Evolutionary conservation across 2,888 invertebrate genomes (phyloP), one percentile per base, ranked within the genome.

Genomic region (Lasioglossum zephyrum): DNA sequence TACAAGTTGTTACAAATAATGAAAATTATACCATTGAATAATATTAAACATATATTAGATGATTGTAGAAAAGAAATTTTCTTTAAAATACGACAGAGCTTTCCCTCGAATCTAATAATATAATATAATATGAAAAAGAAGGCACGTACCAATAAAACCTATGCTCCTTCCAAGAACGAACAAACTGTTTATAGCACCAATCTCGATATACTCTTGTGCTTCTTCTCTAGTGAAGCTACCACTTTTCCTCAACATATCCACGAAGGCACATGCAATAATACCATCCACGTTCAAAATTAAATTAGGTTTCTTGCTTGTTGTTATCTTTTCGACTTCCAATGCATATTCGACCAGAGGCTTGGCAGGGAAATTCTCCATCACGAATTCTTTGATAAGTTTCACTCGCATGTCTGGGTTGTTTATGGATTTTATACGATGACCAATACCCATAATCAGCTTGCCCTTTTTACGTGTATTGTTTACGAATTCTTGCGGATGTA

Each of bases 231-330:
- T 99, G 95, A 99, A 99, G 88, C 98, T 98, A 84, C 99, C 99
- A 94, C 98, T 98, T 95, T 99, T 97, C 60, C 99, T 96, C 90
- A 99, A 96, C 96, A 99, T 97, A 95, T 99, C 99, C 41, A 99
- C 99, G 96, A 99, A 99, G 26, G 99, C 97, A 69, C 99, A 98
- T 0, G 99, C 99, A 92, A 99, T 99, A 89, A 99, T 98, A 81
- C 99, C 99, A 96, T 99, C 99, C 36, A 99, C 99, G 95, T 99
- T 99, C 86, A 99, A 96, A 95, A 99, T 99, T 82, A 99, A 96
- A 96, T 99, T 99, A n/a, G 99, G 99, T 96, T 99, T 99, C 97
- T 99, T 99, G 92, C 99, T 98, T 4, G 99, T 99, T 36, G 99
- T 99, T 93, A 99, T 99, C 94, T 99, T 99, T 94, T 99, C 99